phyloP scores from a whole-genome alignment of 2,888 invertebrate species.

The Xiphydria camelus region DNA sequence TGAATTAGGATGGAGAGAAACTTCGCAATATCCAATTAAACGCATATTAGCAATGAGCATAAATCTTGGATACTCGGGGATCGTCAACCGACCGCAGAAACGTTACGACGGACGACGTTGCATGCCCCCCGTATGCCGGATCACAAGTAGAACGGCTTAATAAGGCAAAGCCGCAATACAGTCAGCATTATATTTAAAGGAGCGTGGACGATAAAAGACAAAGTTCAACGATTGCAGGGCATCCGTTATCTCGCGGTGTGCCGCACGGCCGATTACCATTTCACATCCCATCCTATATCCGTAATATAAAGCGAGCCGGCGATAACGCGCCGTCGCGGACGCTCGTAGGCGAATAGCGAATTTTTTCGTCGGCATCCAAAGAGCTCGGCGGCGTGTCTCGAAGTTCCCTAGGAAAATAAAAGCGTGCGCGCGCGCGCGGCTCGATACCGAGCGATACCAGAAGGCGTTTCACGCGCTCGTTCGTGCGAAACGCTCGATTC shows the following conservation, averaged over 20 bases:
- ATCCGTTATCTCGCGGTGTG: not conserved
- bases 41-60: conserved; percentile 10
- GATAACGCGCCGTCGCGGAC: not conserved
- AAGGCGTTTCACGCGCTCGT: no score
- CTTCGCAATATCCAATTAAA: conserved; percentile 6
- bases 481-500: no score
- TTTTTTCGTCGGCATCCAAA: not conserved
- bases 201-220: conserved; percentile 34
- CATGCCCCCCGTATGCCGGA: not conserved
- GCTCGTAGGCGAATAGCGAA: not conserved
- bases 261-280: not conserved
- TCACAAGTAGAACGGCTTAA: no score
- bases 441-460: no score
- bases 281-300: not conserved
- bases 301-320: no score
- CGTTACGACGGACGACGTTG: not conserved
- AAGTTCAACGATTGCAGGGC: conserved; percentile 37
- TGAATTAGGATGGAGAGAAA: conserved; percentile 11
- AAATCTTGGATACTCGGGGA: conserved; percentile 8
- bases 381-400: no score
- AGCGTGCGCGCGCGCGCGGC: no score
- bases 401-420: no score
- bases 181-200: no score
- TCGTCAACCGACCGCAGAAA: not conserved
- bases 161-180: no score